A percentile compares a stretch with the other conserved stretches of the same genome.
phyloP scores from a whole-genome alignment of 2,113 vertebrate species.

The Calyptommatus sinebrachiatus region DNA sequence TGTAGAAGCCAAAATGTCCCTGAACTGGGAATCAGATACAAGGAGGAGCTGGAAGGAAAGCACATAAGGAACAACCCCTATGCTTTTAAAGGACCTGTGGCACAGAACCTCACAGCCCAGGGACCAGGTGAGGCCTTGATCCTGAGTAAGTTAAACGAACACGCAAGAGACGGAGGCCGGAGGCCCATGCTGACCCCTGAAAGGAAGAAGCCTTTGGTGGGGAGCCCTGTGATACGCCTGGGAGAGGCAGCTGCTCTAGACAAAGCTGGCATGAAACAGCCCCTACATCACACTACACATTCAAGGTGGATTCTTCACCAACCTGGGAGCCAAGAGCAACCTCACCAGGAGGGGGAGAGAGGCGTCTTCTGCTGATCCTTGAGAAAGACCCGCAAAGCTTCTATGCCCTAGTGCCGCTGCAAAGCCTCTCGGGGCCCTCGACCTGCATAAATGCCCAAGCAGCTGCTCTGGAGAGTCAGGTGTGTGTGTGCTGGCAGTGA shows the following conservation, averaged over 20 bases:
- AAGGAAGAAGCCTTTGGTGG: conserved; percentile 34
- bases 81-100: conserved; percentile 51
- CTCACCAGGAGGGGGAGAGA: background rate
- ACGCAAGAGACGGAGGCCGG: conserved; percentile 55
- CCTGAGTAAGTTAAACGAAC: conserved; percentile 75
- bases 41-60: conserved; percentile 64
- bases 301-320: background rate
- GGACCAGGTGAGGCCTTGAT: conserved; percentile 69
- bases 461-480: background rate
- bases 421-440: background rate
- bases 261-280: background rate
- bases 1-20: conserved; percentile 60
- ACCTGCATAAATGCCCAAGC: background rate
- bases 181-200: conserved; percentile 36
- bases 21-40: conserved; percentile 65
- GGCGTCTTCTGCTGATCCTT: background rate
- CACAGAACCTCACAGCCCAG: conserved; percentile 77
- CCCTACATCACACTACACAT: background rate
- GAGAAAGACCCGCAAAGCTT: background rate
- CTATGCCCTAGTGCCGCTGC: background rate
- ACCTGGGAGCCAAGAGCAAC: background rate
- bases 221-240: conserved; percentile 22
- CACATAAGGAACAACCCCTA: conserved; percentile 62
- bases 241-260: background rate
- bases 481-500: background rate